Conservation (phyloP, 1,140 invertebrate genomes). For the Cataglyphis hispanica region DNA sequence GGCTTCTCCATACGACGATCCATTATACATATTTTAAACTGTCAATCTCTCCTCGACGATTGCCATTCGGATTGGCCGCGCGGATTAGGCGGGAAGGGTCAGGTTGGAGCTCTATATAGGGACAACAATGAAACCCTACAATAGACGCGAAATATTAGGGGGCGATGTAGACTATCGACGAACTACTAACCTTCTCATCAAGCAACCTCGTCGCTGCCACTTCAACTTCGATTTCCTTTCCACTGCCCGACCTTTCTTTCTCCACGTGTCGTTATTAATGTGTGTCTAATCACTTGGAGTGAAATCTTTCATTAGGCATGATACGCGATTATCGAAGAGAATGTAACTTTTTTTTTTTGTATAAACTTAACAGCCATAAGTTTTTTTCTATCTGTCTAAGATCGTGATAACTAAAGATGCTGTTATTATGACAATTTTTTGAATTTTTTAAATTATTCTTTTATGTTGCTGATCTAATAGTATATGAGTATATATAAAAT, state of each 20-base stretch:
- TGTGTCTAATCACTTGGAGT: conserved; percentile 54
- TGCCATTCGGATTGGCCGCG: conserved; percentile 77
- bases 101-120: conserved; percentile 78
- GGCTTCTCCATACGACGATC: conserved; percentile 70
- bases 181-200: conserved; percentile 55
- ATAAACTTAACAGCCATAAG: conserved; percentile 1
- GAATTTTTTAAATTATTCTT: too few species aligned
- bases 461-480: too few species aligned
- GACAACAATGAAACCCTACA: conserved; percentile 66
- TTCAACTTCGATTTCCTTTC: conserved; percentile 37
- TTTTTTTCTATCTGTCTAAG: background rate
- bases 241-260: conserved; percentile 40
- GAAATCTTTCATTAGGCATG: conserved; percentile 45
- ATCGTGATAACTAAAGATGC: too few species aligned
- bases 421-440: too few species aligned
- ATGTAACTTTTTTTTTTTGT: conserved; percentile 8
- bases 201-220: conserved; percentile 19
- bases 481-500: too few species aligned
- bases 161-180: conserved; percentile 69
- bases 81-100: conserved; percentile 82
- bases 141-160: conserved; percentile 63
- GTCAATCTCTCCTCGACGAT: conserved; percentile 83
- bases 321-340: conserved; percentile 38
- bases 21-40: conserved; percentile 87
- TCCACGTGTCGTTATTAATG: conserved; percentile 53